phyloP scores from a whole-genome alignment of 1,140 invertebrate genomes.

The Ips nitidus region DNA sequence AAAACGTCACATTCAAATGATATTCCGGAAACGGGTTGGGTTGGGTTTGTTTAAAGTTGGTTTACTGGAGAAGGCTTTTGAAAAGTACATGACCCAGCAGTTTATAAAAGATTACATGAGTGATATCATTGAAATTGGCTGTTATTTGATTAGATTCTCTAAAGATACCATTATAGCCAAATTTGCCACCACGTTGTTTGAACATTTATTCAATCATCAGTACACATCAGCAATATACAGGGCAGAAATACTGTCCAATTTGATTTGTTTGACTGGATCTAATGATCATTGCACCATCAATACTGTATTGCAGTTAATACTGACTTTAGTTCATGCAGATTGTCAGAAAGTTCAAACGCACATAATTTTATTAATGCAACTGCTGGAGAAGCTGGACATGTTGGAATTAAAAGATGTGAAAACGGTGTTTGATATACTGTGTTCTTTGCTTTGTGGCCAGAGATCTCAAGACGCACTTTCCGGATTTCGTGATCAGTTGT shows the following conservation, averaged over 20 bases:
- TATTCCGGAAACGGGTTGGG: constrained; percentile 53
- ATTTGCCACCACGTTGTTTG: constrained; percentile 41
- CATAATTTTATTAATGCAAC: constrained; percentile 53
- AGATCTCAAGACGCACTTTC: constrained; percentile 52
- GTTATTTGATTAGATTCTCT: constrained; percentile 38
- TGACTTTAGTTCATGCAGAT: constrained; percentile 30
- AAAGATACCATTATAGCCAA: constrained; percentile 35
- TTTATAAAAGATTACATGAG: constrained; percentile 51
- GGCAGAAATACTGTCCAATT: constrained; percentile 43
- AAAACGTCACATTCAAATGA: constrained; percentile 50
- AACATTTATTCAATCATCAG: constrained; percentile 40
- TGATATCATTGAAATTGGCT: constrained; percentile 52
- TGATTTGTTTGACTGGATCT: constrained; percentile 40
- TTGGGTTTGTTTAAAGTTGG: constrained; percentile 49
- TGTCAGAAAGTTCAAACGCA: constrained; percentile 49
- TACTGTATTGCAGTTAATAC: constrained; percentile 41
- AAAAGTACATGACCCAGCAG: constrained; percentile 48
- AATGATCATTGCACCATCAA: constrained; percentile 39
- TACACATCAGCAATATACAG: constrained; percentile 36
- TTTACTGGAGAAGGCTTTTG: constrained; percentile 50
- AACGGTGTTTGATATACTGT: constrained; percentile 57
- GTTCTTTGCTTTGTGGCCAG: constrained; percentile 56
- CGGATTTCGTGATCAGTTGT: constrained; percentile 61
- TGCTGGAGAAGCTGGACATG: constrained; percentile 61
- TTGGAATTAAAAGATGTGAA: constrained; percentile 60